Base-by-base conservation (phyloP, 2,888 invertebrate genomes). In the Onchidella celtica region DNA sequence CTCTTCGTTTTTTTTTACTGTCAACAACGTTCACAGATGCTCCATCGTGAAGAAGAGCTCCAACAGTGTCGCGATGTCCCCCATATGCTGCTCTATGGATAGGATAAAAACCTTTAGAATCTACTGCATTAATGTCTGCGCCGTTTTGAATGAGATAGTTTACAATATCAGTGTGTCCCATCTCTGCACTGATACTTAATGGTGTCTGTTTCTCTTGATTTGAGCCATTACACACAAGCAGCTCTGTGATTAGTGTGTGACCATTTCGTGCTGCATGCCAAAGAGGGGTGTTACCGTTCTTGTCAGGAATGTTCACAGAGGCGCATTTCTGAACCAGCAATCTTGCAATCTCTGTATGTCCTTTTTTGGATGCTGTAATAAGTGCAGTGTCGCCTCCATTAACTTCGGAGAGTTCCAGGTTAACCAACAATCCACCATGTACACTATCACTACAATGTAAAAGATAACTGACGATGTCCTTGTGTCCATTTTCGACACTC, bases 41-140 rank as follows among this genome's bases (percentile, higher is more conserved):
- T 2, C 57, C 55, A 14, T 17, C 17, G 3, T 73, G 0, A 1
- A 79, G 21, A 4, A 81, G 55, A 2, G 6, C 38, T 55, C 57
- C 34, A n/a, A 75, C 81, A n/a, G 75, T 40, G 0, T 17, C 2
- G 3, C 17, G 29, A 11, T 81, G 75, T 55, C 81, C 81, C 21
- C 34, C 24, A n/a, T 75, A 21, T 14, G 65, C 68, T 11, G 81
- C 81, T 3, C 17, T 34, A 29, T 81, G 81, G 1, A 81, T 29
- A 21, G 81, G 68, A 27, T 36, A 34, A 3, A 29, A 29, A 14
- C 75, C 74, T 11, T 81, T 34, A 1, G 17, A 6, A 57, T 38
- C 40, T 2, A 0, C 34, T 1, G 4, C 27, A 2, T 40, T 57
- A 2, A 61, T n/a, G 17, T 76, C 55, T 0, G 40, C 38, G 3